phyloP scores from a whole-genome alignment of 2,888 invertebrate genomes.

The Diogma glabrata region DNA sequence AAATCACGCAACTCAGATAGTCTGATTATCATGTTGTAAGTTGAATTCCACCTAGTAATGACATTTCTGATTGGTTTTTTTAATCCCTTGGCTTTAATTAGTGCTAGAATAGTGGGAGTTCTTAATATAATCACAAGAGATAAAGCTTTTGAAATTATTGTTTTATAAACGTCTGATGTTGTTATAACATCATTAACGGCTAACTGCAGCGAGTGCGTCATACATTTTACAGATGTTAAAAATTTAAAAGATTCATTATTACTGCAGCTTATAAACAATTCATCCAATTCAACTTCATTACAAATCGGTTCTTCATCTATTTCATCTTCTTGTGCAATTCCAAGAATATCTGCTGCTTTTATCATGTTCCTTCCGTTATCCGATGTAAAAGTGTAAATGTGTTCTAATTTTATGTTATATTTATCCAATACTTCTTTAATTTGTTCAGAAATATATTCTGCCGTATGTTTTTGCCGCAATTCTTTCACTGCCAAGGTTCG shows the following conservation, averaged over 20 bases:
- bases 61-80: constrained; percentile 6
- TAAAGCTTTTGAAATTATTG: background rate
- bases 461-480: background rate
- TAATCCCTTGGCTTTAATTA: constrained; percentile 1
- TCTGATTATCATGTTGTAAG: background rate
- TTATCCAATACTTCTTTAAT: too few species aligned
- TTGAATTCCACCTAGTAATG: constrained; percentile 5
- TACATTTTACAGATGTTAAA: background rate
- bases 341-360: too few species aligned
- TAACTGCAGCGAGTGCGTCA: constrained; percentile 1
- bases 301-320: too few species aligned
- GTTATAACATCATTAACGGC: background rate
- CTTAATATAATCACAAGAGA: constrained; percentile 1
- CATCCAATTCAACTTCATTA: too few species aligned
- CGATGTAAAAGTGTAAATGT: too few species aligned
- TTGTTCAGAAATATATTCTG: background rate
- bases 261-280: background rate
- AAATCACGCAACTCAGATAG: constrained; percentile 4
- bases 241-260: background rate
- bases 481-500: constrained; percentile 5
- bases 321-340: too few species aligned
- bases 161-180: background rate
- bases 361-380: too few species aligned
- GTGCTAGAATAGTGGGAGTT: constrained; percentile 3
- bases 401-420: too few species aligned